phyloP scores from a whole-genome alignment of 2,797 vertebrate species.

The Xenops minutus region DNA sequence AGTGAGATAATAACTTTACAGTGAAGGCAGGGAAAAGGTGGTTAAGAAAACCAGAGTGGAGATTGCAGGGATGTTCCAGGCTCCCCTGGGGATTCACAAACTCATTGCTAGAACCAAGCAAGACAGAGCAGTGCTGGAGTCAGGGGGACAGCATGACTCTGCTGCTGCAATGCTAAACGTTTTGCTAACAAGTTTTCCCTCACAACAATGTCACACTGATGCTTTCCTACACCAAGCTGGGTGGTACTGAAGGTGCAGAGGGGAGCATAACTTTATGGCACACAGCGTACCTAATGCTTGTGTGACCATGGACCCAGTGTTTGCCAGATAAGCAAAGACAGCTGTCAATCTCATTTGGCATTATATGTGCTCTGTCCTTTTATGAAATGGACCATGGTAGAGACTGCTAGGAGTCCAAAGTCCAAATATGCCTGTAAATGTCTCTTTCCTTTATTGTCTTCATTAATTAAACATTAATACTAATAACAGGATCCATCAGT shows the following conservation, averaged over 20 bases:
- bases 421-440: background rate
- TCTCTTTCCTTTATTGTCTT: background rate
- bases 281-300: fast-evolving
- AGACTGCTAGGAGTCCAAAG: background rate
- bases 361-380: background rate
- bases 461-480: background rate
- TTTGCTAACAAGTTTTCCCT: background rate
- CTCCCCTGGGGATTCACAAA: background rate
- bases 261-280: background rate
- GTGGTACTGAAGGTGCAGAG: background rate
- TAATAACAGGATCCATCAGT: background rate
- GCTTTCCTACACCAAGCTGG: background rate
- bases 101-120: background rate
- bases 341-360: background rate
- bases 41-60: background rate
- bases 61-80: background rate
- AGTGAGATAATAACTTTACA: background rate
- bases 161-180: background rate
- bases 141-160: background rate
- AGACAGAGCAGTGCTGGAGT: background rate
- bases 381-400: background rate
- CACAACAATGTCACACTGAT: background rate
- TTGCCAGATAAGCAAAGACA: background rate
- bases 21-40: background rate
- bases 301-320: fast-evolving